Base-by-base conservation (phyloP, 2,888 invertebrate genomes). In the Phytoseiulus persimilis region DNA sequence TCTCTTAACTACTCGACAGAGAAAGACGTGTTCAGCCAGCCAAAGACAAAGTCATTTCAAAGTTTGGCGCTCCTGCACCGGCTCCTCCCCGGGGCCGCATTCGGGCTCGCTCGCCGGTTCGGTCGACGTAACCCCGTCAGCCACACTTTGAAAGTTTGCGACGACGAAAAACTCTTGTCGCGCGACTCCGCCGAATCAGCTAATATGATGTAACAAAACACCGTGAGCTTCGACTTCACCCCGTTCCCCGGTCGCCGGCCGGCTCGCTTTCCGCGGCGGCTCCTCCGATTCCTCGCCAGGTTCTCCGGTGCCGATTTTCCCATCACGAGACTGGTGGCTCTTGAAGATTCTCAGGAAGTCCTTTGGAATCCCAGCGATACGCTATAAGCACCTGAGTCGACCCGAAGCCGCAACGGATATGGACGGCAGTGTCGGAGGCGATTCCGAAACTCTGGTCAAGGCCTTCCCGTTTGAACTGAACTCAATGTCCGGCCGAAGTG, bases 11-110 rank as follows among this genome's bases (percentile, higher is more conserved):
- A 65, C 65, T 65, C 65, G 65, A 28, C 65, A 28, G 65, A 65
- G 65, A 65, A 65, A 65, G 65, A 65, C 65, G 65, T 65, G 65
- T 65, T 65, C 65, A 65, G 65, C 65, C 65, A 65, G 65, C 65
- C 65, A 65, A 65, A 65, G 65, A 65, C 65, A 65, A 65, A 65
- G 65, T 65, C 65, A 65, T 65, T 65, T 28, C 65, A 65, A 65
- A 65, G 65, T 65, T 65, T 65, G 65, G 65, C 65, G 65, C 65
- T 65, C 65, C 65, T 65, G 23, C 65, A 2, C 65, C 23, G 65
- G 65, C 11, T 23, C 65, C 65, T 65, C 65, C 65, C 65, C 65
- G 65, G 65, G 65, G 65, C 65, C 65, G 65, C 65, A 65, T 65
- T 65, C 65, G 65, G 65, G 65, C 65, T 28, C 18, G 14, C 11